phyloP scores from a whole-genome alignment of 2,113 vertebrate species.

The Columba janthina region DNA sequence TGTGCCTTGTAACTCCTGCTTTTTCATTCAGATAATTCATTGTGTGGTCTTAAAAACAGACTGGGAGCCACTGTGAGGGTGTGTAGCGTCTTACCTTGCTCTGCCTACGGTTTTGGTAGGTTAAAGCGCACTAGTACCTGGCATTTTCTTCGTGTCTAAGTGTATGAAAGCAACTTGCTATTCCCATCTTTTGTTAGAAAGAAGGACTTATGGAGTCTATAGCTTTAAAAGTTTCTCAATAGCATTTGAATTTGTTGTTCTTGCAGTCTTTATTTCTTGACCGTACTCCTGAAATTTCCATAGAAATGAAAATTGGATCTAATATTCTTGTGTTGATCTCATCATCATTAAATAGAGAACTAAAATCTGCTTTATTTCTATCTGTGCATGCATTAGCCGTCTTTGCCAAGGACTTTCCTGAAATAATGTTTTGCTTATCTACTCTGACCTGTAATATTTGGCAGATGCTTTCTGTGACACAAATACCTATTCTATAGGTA shows the following conservation, averaged over 20 bases:
- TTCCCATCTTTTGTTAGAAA: not conserved
- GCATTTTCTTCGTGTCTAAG: not conserved
- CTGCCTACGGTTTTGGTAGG: not conserved
- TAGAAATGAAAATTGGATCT: not conserved
- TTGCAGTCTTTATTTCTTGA: not conserved
- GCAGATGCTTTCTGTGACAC: not conserved
- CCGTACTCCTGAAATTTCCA: fast-evolving
- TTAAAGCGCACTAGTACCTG: not conserved
- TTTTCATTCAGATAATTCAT: not conserved
- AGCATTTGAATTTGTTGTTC: not conserved
- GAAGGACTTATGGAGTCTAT: not conserved
- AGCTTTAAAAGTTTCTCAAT: not conserved
- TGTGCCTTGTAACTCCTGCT: not conserved
- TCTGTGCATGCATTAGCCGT: not conserved
- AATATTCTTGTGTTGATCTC: not conserved
- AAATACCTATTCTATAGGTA: not conserved
- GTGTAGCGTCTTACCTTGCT: not conserved
- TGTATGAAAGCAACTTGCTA: not conserved
- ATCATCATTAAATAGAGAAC: not conserved
- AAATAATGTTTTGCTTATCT: not conserved
- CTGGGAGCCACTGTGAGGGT: not conserved
- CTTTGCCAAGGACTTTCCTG: not conserved
- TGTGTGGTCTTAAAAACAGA: not conserved
- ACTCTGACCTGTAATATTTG: not conserved
- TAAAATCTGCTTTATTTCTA: not conserved